A percentile compares a stretch with the other conserved stretches of the same genome.
Conservation (phyloP, 2,888 invertebrate species). For the Phaedon cochleariae region DNA sequence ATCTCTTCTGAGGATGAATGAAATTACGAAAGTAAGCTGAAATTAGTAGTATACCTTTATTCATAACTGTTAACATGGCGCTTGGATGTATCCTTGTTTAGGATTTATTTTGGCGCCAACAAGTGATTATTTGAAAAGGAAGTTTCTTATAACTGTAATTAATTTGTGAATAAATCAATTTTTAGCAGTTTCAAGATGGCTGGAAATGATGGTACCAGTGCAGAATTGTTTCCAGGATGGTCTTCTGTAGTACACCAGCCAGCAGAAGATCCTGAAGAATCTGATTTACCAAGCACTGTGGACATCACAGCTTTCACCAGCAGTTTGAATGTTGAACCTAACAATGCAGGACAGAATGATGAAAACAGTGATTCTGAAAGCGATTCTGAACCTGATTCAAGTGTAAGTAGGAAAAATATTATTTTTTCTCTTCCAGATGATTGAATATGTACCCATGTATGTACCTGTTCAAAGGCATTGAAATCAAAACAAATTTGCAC, state of each 20-base stretch:
- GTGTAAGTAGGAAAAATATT: constrained; percentile 55
- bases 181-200: constrained; percentile 54
- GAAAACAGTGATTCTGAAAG: constrained; percentile 65
- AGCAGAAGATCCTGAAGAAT: constrained; percentile 70
- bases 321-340: constrained; percentile 56
- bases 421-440: too few relatives aligned
- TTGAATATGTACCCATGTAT: too few relatives aligned
- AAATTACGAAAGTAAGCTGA: constrained; percentile 20
- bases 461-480: too few relatives aligned
- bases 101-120: constrained; percentile 56
- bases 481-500: too few relatives aligned
- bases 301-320: constrained; percentile 73
- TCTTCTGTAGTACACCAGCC: constrained; percentile 68
- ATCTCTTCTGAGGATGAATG: constrained; percentile 43
- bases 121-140: constrained; percentile 25
- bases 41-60: not conserved
- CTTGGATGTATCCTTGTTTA: constrained; percentile 45
- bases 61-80: constrained; percentile 19
- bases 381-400: constrained; percentile 67
- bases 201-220: constrained; percentile 60
- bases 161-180: not conserved
- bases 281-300: constrained; percentile 71
- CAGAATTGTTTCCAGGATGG: constrained; percentile 64
- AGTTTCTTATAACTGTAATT: not conserved
- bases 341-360: constrained; percentile 47